These are phyloP conservation scores for Kuschelorhynchus macadamiae DNA, from an alignment of 2,888 invertebrate genomes.

Conservation along the genomic window DNA sequence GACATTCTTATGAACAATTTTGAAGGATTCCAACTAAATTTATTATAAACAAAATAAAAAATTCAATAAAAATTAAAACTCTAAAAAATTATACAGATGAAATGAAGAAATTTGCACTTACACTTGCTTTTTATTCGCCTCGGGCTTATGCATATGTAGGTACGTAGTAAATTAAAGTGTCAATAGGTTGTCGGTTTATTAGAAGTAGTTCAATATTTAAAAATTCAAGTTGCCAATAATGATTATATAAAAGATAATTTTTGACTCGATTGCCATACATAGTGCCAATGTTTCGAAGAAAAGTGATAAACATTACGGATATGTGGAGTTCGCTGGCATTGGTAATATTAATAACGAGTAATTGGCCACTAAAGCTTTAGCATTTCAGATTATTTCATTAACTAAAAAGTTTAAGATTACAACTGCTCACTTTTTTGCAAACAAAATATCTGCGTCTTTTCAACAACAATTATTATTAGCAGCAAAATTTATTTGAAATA, in stretches of 20 bases:
- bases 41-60: background rate
- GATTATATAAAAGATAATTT: too few species aligned
- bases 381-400: slow-evolving; percentile 51
- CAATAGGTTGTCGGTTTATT: background rate
- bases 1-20: slow-evolving; percentile 12
- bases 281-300: too few species aligned
- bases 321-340: too few species aligned
- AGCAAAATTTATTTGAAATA: slow-evolving; percentile 27
- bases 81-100: slow-evolving; percentile 1
- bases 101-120: slow-evolving; percentile 14
- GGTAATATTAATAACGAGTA: slow-evolving; percentile 7
- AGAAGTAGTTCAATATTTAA: background rate
- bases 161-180: background rate
- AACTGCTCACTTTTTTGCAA: slow-evolving; percentile 53
- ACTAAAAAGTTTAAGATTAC: slow-evolving; percentile 46
- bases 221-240: background rate
- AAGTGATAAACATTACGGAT: too few species aligned
- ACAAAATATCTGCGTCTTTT: slow-evolving; percentile 35
- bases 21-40: background rate
- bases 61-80: slow-evolving; percentile 7
- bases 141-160: background rate
- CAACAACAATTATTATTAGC: slow-evolving; percentile 37
- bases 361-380: slow-evolving; percentile 44
- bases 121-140: slow-evolving; percentile 4
- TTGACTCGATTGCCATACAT: too few species aligned